Conservation (phyloP, 2,113 vertebrate genomes). For the Trichechus manatus region DNA sequence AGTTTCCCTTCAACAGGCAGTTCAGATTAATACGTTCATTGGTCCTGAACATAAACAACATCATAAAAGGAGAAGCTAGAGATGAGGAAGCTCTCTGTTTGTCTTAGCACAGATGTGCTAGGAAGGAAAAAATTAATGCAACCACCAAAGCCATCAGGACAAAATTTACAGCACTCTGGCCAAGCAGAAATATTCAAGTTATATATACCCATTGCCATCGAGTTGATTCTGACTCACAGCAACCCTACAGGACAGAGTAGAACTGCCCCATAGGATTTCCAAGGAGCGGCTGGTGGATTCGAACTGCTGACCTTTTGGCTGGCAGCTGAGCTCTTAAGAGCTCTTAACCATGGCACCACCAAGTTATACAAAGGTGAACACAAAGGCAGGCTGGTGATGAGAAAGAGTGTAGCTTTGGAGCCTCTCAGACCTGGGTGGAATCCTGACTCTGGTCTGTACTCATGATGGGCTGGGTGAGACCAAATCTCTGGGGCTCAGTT, state of each 20-base stretch:
- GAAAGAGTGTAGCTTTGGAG: no score
- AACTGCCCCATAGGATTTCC: no score
- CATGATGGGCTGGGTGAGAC: neutral
- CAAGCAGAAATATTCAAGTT: neutral
- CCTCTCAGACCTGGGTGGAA: neutral
- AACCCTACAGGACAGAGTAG: no score
- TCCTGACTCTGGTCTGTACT: neutral
- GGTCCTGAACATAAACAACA: neutral
- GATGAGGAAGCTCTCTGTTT: neutral
- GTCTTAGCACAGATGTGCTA: neutral
- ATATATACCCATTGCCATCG: no score
- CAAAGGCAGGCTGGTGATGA: neutral
- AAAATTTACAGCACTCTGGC: neutral
- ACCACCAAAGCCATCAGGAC: neutral
- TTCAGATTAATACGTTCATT: neutral
- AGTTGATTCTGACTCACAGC: no score
- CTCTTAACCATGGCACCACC: no score
- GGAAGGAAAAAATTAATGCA: neutral
- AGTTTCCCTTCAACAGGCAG: neutral
- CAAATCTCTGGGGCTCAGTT: neutral
- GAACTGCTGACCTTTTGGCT: no score
- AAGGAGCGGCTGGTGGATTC: no score
- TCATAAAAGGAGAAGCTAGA: neutral
- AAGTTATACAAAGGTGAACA: neutral
- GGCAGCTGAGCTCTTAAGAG: no score